Base-by-base conservation (phyloP, 2,888 invertebrate species). In the Heliconius hortense region DNA sequence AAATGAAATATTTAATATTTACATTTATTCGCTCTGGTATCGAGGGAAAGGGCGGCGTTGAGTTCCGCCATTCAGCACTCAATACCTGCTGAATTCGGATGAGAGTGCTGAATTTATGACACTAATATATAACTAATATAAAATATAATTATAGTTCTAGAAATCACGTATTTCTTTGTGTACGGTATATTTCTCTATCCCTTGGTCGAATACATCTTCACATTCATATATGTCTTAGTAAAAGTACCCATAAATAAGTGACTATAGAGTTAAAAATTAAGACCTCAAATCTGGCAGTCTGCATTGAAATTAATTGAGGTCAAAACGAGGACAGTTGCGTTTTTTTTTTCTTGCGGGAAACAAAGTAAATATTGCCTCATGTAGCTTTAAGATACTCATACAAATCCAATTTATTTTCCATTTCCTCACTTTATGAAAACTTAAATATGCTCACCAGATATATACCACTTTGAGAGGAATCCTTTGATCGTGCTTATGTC, bases 381-480 rank as follows among this genome's bases (percentile, higher is more conserved):
- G 86, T 87, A 82, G 87, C 88, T 90, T 88, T 90, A 91, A 91
- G 93, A 92, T 91, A 92, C 87, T 92, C 90, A 90, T 90, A 90
- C 89, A 90, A 91, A 93, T 91, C 87, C 90, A 93, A 93, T 93
- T 94, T 94, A 93, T 93, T 92, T 94, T 89, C 94, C 92, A 93
- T 94, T 93, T 92, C 90, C 93, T 86, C 90, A 94, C 91, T 92
- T 91, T 91, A 90, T 93, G 92, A 91, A 92, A 93, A 93, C 92
- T 93, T 93, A 93, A 94, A 93, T 91, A 92, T 92, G 92, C 86
- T 92, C 87, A 87, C 89, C 87, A 92, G 92, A 92, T 93, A 92
- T 93, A 92, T 90, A 91, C 92, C 94, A 92, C 92, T 92, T 89
- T 91, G 87, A 89, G 86, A 90, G 91, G 90, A 89, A 92, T 93